A percentile compares a stretch with the other conserved stretches of the same genome.
phyloP scores from a whole-genome alignment of 2,888 invertebrate genomes.

The Chirona hameri region DNA sequence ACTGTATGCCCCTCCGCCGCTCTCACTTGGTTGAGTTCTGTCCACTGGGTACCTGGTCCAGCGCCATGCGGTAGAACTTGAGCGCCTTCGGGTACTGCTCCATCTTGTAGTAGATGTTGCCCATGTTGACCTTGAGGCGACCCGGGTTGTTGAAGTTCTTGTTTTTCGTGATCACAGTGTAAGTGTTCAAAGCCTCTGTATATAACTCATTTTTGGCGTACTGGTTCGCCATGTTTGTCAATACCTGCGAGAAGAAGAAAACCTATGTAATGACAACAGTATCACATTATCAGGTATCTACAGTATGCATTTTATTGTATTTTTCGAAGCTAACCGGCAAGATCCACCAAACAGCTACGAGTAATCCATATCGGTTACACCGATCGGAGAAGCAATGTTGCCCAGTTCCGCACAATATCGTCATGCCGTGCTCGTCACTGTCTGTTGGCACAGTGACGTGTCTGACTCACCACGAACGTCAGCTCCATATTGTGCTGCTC shows the following conservation, averaged over 20 bases:
- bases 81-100: slow-evolving; percentile 90
- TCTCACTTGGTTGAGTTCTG: slow-evolving; percentile 83
- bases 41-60: slow-evolving; percentile 88
- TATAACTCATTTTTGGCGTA: slow-evolving; percentile 92
- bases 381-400: no score
- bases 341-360: no score
- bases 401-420: no score
- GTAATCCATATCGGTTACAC: no score
- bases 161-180: slow-evolving; percentile 60
- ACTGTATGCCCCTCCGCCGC: no score
- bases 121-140: slow-evolving; percentile 94
- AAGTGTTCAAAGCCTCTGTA: slow-evolving; percentile 92
- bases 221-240: slow-evolving; percentile 93
- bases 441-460: no score
- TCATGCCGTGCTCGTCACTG: no score
- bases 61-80: slow-evolving; percentile 96
- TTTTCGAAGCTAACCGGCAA: no score
- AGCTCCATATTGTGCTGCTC: slow-evolving; percentile 92
- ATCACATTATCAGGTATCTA: no score
- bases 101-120: slow-evolving; percentile 94
- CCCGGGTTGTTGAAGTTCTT: slow-evolving; percentile 91
- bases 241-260: slow-evolving; percentile 59
- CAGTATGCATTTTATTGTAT: no score
- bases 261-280: neutral
- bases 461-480: slow-evolving; percentile 78